A percentile compares a stretch with the other conserved stretches of the same genome.
These are phyloP conservation scores for Toxonevra muliebris DNA, from an alignment of 2,888 invertebrate species.

Conservation along the genomic window DNA sequence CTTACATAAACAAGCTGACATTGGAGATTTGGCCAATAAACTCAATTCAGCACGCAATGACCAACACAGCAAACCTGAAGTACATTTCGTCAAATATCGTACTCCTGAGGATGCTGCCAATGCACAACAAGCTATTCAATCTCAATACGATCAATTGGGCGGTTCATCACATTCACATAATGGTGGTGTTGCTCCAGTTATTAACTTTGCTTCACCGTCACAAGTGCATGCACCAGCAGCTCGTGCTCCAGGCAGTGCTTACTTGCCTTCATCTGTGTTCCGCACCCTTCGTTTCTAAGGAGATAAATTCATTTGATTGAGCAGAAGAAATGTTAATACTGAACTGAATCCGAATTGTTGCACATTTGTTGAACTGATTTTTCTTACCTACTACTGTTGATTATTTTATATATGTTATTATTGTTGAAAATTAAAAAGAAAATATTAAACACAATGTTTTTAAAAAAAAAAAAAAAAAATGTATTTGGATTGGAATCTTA, in stretches of 20 bases:
- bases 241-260: conserved; percentile 45
- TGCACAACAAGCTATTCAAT: conserved; percentile 46
- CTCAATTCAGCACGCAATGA: conserved; percentile 45
- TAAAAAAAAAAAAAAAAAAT: too few species aligned
- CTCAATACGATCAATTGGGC: conserved; percentile 48
- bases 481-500: too few species aligned
- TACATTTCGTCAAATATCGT: conserved; percentile 52
- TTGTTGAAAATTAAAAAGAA: too few species aligned
- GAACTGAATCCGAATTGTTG: too few species aligned
- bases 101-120: conserved; percentile 49
- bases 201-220: conserved; percentile 47
- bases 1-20: conserved; percentile 52
- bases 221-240: conserved; percentile 40
- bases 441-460: too few species aligned
- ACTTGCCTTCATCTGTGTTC: conserved; percentile 50
- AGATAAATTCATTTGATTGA: neutral
- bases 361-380: too few species aligned
- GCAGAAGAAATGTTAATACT: too few species aligned
- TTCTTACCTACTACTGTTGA: too few species aligned
- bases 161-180: conserved; percentile 45
- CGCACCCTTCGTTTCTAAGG: conserved; percentile 36
- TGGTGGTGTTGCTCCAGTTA: conserved; percentile 52
- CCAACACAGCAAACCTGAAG: conserved; percentile 48
- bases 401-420: too few species aligned
- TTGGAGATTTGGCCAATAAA: conserved; percentile 46